Evolutionary conservation across 2,113 vertebrate genomes (phyloP).

Genomic region (Perca schrenkii): DNA sequence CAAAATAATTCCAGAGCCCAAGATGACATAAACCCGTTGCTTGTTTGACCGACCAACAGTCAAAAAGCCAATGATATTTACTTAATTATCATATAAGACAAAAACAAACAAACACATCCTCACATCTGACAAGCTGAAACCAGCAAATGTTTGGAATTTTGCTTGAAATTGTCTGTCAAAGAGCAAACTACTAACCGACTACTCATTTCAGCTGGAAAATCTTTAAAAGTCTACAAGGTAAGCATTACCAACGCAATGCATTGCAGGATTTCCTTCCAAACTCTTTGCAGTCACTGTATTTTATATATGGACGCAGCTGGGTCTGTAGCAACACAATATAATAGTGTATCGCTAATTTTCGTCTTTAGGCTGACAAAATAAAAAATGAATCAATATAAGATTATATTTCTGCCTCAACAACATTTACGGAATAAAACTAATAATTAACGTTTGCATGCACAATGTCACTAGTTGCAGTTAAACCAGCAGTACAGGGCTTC

Average conservation of each 20-base stretch:
- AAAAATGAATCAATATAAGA: neutral
- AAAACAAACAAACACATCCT: neutral
- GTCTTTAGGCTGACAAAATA: neutral
- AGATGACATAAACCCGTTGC: neutral
- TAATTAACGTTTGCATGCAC: neutral
- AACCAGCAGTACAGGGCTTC: neutral
- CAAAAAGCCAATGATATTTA: neutral
- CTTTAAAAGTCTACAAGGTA: neutral
- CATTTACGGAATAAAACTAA: neutral
- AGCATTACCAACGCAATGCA: neutral
- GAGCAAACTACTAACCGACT: neutral
- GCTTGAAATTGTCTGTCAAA: neutral
- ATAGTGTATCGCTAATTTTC: neutral
- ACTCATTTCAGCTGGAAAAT: neutral
- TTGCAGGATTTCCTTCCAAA: neutral
- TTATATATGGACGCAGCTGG: neutral
- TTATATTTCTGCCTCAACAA: neutral
- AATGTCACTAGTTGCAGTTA: neutral
- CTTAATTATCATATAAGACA: neutral
- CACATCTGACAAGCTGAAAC: neutral
- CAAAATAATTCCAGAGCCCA: neutral
- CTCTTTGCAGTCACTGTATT: neutral
- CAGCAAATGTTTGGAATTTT: neutral
- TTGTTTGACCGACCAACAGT: neutral
- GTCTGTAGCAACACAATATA: neutral